These are phyloP conservation scores for Penaeus japonicus DNA, from an alignment of 1,140 invertebrate species.

Conservation along the genomic window DNA sequence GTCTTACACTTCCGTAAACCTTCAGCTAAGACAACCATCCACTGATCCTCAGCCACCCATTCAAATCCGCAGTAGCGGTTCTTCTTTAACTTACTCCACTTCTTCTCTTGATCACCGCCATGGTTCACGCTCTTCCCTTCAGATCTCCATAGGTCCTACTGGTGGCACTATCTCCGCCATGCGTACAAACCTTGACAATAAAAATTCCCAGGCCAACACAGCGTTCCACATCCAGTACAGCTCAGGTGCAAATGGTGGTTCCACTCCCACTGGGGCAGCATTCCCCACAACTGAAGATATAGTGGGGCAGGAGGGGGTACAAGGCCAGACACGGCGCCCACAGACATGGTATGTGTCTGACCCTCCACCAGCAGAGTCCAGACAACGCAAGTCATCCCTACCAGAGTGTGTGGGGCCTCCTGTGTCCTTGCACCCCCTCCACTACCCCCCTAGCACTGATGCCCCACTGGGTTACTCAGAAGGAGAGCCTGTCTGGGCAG, in stretches of 20 bases:
- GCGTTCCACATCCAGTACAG: slow-evolving; percentile 59
- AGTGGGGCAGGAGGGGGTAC: slow-evolving; percentile 47
- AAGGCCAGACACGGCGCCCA: slow-evolving; percentile 37
- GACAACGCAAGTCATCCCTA: slow-evolving; percentile 42
- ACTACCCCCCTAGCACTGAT: slow-evolving; percentile 48
- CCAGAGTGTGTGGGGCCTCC: slow-evolving; percentile 53
- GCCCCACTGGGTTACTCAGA: slow-evolving; percentile 29
- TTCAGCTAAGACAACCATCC: slow-evolving; percentile 56
- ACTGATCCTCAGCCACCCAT: slow-evolving; percentile 56
- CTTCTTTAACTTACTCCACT: slow-evolving; percentile 58
- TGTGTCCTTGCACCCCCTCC: slow-evolving; percentile 46
- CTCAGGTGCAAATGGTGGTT: slow-evolving; percentile 36
- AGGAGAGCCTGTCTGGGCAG: slow-evolving; percentile 42
- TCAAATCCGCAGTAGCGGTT: slow-evolving; percentile 55
- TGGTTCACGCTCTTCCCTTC: slow-evolving; percentile 58
- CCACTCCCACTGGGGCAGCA: slow-evolving; percentile 41
- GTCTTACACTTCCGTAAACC: slow-evolving; percentile 58
- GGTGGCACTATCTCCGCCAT: slow-evolving; percentile 59
- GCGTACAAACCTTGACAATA: slow-evolving; percentile 58
- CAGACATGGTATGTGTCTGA: slow-evolving; percentile 45
- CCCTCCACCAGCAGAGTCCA: slow-evolving; percentile 26
- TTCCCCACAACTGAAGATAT: slow-evolving; percentile 48
- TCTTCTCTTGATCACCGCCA: slow-evolving; percentile 58
- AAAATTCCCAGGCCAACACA: slow-evolving; percentile 57
- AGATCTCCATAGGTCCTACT: slow-evolving; percentile 59